Percentiles rank a stretch among this genome's conserved stretches.
Conservation (phyloP, 1,140 invertebrate species). For the Tenebrio molitor region DNA sequence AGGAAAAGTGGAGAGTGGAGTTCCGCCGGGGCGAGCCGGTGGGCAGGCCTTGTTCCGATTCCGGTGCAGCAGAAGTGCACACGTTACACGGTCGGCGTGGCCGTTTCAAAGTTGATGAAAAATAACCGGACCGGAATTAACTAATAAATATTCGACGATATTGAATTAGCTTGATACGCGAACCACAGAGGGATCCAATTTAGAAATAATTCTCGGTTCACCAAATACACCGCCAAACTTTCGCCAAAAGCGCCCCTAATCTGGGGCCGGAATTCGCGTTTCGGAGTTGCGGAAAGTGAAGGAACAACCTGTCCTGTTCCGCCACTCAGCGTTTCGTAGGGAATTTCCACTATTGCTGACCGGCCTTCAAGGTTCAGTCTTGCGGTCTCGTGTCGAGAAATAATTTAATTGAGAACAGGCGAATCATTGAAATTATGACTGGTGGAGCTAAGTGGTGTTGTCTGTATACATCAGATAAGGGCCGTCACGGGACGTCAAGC, state of each 20-base stretch:
- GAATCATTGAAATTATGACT: constrained; percentile 28
- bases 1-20: constrained; percentile 24
- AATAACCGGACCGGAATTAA: constrained; percentile 55
- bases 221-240: constrained; percentile 33
- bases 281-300: constrained; percentile 32
- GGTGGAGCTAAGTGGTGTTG: constrained; percentile 3
- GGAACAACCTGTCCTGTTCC: constrained; percentile 44
- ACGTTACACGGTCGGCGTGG: constrained; percentile 50
- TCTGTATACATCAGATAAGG: constrained; percentile 28
- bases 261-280: constrained; percentile 29
- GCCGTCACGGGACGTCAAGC: constrained; percentile 37
- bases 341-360: constrained; percentile 7
- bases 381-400: neutral
- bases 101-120: constrained; percentile 57
- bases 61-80: constrained; percentile 48
- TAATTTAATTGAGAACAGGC: constrained; percentile 12
- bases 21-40: constrained; percentile 13
- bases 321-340: neutral
- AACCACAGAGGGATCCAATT: constrained; percentile 41
- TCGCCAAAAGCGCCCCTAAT: constrained; percentile 27
- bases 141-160: constrained; percentile 56
- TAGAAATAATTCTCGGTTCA: constrained; percentile 49
- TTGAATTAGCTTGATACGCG: constrained; percentile 53
- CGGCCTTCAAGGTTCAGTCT: constrained; percentile 37
- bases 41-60: constrained; percentile 33